A percentile compares a stretch with the other conserved stretches of the same genome.
These are phyloP conservation scores for Pelmatolapia mariae DNA, from an alignment of 2,113 vertebrate genomes.

Conservation along the genomic window DNA sequence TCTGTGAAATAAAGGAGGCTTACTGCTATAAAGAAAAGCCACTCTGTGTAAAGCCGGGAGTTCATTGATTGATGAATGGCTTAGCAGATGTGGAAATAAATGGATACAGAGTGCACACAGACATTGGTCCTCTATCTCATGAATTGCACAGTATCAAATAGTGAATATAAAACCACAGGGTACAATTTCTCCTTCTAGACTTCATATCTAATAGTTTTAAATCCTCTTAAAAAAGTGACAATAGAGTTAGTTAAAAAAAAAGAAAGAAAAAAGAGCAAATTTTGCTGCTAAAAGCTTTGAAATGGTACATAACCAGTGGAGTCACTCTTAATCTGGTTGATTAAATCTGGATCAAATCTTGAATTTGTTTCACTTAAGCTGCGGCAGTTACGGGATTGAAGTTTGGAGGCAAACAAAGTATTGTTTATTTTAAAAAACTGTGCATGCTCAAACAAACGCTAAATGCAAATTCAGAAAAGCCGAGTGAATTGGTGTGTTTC, in stretches of 20 bases:
- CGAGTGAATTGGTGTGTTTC: background rate
- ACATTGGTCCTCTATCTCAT: conserved; percentile 39
- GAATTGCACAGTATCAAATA: conserved; percentile 1
- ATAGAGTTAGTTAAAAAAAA: background rate
- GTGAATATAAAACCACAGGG: background rate
- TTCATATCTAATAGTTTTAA: conserved; percentile 13
- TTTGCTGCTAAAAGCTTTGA: background rate
- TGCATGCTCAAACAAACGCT: background rate
- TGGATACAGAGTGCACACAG: conserved; percentile 36
- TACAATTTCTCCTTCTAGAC: conserved; percentile 11
- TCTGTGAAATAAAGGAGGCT: conserved; percentile 53
- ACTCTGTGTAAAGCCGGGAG: conserved; percentile 24
- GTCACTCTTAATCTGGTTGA: background rate
- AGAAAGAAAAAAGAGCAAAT: background rate
- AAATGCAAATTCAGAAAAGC: background rate
- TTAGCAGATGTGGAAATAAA: conserved; percentile 62
- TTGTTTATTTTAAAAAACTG: background rate
- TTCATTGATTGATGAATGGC: conserved; percentile 70
- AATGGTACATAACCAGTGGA: background rate
- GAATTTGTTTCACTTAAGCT: background rate
- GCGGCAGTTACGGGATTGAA: background rate
- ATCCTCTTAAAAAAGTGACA: conserved; percentile 12
- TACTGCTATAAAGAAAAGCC: conserved; percentile 20
- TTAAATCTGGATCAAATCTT: background rate
- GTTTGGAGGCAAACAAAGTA: background rate